Percentiles rank a stretch among this genome's conserved stretches.
These are phyloP conservation scores for Dioctria rufipes DNA, from an alignment of 2,888 invertebrate genomes.

Conservation along the genomic window DNA sequence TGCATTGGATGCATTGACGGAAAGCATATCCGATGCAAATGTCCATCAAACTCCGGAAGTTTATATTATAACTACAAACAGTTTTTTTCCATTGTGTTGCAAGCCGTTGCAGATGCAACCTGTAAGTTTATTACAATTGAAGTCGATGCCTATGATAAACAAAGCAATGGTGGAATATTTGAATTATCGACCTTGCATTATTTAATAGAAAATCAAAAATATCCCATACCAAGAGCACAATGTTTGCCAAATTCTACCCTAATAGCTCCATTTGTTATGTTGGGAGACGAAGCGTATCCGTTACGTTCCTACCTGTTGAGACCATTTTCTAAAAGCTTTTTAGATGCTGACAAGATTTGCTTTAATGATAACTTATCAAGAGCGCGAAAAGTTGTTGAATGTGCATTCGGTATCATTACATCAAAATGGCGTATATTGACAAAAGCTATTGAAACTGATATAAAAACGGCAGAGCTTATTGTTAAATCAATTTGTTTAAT, in stretches of 20 bases:
- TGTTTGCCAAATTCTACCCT: conserved; percentile 7
- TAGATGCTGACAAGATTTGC: too few relatives aligned
- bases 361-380: too few relatives aligned
- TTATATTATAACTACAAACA: conserved; percentile 15
- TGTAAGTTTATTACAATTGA: conserved; percentile 37
- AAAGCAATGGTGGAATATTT: conserved; percentile 47
- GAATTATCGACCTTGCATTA: conserved; percentile 19
- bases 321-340: neutral
- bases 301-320: conserved; percentile 37
- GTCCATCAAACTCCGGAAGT: conserved; percentile 38
- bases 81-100: conserved; percentile 12
- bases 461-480: conserved; percentile 6
- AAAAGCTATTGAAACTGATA: conserved; percentile 24
- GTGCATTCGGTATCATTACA: conserved; percentile 34
- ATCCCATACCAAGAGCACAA: conserved; percentile 30
- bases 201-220: conserved; percentile 41
- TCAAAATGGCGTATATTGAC: conserved; percentile 28
- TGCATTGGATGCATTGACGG: conserved; percentile 37
- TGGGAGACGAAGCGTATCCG: conserved; percentile 47
- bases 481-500: too few relatives aligned
- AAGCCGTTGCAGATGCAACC: conserved; percentile 32
- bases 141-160: conserved; percentile 34
- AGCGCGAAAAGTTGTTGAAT: neutral
- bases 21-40: conserved; percentile 44
- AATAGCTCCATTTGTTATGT: conserved; percentile 13